phyloP scores from a whole-genome alignment of 2,113 vertebrate species.

The Melanostigma gelatinosum region DNA sequence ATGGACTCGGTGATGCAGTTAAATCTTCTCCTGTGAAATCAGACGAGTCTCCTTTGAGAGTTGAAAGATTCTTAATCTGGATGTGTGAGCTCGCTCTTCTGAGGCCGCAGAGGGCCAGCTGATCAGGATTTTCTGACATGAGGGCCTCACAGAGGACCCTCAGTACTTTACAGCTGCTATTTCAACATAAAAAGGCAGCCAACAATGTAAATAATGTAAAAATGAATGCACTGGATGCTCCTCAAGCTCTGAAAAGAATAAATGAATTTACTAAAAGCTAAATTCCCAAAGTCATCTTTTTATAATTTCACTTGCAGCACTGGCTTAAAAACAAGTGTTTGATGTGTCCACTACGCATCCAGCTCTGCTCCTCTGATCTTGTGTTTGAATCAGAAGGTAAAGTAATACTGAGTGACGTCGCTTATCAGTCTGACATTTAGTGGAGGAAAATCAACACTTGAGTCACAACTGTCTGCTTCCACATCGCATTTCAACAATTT shows the following conservation, averaged over 20 bases:
- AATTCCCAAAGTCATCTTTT: not conserved
- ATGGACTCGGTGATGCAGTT: not conserved
- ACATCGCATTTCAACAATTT: conserved; percentile 2
- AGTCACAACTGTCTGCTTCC: not conserved
- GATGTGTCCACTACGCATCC: not conserved
- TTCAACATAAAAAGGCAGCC: not conserved
- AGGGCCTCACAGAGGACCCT: not conserved
- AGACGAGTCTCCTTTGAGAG: not conserved
- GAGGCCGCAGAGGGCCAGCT: conserved; percentile 19
- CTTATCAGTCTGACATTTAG: conserved; percentile 57
- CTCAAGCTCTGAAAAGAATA: not conserved
- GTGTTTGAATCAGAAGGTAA: conserved; percentile 23
- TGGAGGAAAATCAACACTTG: not conserved
- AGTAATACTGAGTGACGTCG: conserved; percentile 48
- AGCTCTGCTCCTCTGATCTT: conserved; percentile 18
- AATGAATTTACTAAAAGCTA: not conserved
- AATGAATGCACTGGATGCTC: not conserved
- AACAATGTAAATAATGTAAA: not conserved
- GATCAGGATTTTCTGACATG: conserved; percentile 29
- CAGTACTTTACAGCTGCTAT: conserved; percentile 10
- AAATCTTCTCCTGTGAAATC: not conserved
- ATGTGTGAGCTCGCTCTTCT: conserved; percentile 44
- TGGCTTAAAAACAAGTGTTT: not conserved
- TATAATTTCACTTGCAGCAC: not conserved
- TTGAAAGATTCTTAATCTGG: conserved; percentile 36